Percentiles rank a stretch among this genome's conserved stretches.
Evolutionary conservation across 2,113 vertebrate genomes (phyloP).

Genomic region (Tretioscincus oriximinensis): DNA sequence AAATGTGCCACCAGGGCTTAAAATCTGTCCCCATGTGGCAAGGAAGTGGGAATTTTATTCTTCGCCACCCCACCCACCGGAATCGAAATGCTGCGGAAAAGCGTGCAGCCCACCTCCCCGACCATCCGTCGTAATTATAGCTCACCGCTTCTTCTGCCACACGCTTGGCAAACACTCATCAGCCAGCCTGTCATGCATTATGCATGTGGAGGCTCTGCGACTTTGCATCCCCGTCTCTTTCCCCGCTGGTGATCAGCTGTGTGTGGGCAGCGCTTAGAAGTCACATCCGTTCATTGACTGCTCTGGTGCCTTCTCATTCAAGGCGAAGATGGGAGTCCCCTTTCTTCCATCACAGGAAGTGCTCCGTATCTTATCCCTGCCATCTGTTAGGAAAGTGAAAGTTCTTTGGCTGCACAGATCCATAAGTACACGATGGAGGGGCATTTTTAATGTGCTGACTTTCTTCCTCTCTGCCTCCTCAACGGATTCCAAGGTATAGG

Average conservation of each 20-base stretch:
- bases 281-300: accelerated
- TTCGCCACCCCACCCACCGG: not conserved
- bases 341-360: not conserved
- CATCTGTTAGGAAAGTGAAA: not conserved
- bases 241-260: not conserved
- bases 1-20: no score
- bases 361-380: not conserved
- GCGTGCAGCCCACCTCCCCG: not conserved
- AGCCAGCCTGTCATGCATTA: accelerated
- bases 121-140: not conserved
- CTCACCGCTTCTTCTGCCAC: accelerated
- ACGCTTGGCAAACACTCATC: not conserved
- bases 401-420: not conserved
- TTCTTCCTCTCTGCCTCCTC: not conserved
- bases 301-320: not conserved
- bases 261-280: not conserved
- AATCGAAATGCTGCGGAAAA: not conserved
- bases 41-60: not conserved
- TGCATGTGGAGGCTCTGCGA: not conserved
- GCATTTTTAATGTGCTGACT: not conserved
- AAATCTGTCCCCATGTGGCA: not conserved
- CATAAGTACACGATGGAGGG: not conserved
- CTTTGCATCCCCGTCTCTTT: not conserved
- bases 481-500: no score
- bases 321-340: not conserved